Base-by-base conservation (phyloP, 2,888 invertebrate genomes). In the Hypomecis punctinalis region DNA sequence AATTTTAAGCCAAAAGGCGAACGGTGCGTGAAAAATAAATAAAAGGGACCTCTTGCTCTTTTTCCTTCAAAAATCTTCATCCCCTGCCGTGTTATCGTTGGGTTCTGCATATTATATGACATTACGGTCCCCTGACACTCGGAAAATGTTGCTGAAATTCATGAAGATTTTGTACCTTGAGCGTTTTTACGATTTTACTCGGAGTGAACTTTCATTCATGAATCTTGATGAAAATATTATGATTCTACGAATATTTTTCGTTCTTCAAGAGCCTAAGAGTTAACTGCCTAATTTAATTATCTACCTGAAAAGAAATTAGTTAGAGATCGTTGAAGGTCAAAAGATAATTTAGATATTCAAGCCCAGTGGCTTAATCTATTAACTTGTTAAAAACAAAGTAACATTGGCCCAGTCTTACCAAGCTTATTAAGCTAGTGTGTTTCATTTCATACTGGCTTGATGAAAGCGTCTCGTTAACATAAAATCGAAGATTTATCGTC, bases 31-130 rank as follows among this genome's bases (percentile, higher is more conserved):
- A 37, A 58, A 58, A 23, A 58, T 42, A 42, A 52, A 42, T 46
- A 46, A 56, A 40, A 36, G 9, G 40, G 13, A 42, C 49, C 6
- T 52, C 49, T 33, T 45, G 40, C 42, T 40, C 37, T 56, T 59
- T n/a, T 65, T 63, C 40, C 57, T 46, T 43, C 54, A 51, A 67
- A 63, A 69, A 63, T 42, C 36, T 62, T 61, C 65, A 42, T 68
- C 40, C 33, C 23, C 48, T 33, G 45, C 46, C 42, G 48, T 61
- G 57, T 53, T 58, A 58, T 56, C 59, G 59, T 51, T 2, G 58
- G 40, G 37, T 49, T 36, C 35, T 64, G 59, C 63, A 64, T 64
- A 60, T 56, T 64, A 45, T 37, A 64, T 64, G 46, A 55, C 42
- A 56, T 56, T 51, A 60, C 51, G 33, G 45, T 56, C 46, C 52